These are phyloP conservation scores for Sminthurinus aureus DNA, from an alignment of 2,888 invertebrate species.

Conservation along the genomic window DNA sequence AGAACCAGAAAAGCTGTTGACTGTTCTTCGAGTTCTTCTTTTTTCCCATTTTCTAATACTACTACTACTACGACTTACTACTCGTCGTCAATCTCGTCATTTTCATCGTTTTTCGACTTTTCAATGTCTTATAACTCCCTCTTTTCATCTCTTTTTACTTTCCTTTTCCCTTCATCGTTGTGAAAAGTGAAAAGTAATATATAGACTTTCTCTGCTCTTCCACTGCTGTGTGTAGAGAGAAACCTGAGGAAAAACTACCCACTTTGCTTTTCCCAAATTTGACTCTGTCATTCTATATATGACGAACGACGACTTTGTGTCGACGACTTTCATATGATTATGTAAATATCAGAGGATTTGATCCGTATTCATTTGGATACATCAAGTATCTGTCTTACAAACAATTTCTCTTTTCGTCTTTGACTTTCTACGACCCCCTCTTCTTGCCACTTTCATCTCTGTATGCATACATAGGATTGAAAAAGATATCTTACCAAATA, in stretches of 20 bases:
- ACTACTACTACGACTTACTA: no score
- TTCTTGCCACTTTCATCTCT: not conserved
- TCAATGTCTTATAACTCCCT: no score
- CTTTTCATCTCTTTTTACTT: no score
- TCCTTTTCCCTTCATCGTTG: no score
- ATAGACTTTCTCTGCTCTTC: no score
- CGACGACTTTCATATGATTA: constrained; percentile 13
- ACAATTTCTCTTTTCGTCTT: constrained; percentile 8
- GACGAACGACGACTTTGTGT: not conserved
- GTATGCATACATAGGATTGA: not conserved
- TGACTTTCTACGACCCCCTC: not conserved
- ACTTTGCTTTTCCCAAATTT: not conserved
- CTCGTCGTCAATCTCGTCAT: not conserved
- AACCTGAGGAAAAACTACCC: not conserved
- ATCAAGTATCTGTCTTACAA: constrained; percentile 3
- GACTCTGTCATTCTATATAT: not conserved
- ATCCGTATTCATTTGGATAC: constrained; percentile 22
- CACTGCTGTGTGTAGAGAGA: no score
- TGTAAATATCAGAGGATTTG: constrained; percentile 17
- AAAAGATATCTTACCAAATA: not conserved
- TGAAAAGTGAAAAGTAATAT: no score
- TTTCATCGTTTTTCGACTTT: no score
- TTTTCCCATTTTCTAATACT: not conserved
- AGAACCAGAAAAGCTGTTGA: constrained; percentile 14
- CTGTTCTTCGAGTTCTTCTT: not conserved